phyloP scores from a whole-genome alignment of 2,113 vertebrate genomes.

The Leucopsar rothschildi region DNA sequence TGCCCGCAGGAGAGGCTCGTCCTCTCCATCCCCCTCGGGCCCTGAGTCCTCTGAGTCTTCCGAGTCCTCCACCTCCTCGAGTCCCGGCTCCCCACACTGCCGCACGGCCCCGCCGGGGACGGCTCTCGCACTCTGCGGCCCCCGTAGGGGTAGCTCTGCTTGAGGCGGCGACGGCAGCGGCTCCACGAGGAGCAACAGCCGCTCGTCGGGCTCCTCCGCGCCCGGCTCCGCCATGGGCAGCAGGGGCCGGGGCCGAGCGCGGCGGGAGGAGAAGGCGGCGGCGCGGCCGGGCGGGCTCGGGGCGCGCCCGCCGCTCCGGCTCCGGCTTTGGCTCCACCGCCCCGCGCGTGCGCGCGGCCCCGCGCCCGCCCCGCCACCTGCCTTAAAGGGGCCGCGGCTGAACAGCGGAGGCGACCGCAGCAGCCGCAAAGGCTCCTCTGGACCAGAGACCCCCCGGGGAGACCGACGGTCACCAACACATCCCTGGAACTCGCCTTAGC shows the following conservation, averaged over 20 bases:
- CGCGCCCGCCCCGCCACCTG: not conserved
- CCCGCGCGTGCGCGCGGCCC: not conserved
- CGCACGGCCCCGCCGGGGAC: conserved; percentile 68
- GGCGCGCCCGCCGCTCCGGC: not conserved
- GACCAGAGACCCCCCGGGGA: accelerated
- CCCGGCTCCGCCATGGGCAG: not conserved
- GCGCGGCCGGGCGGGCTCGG: too few relatives aligned
- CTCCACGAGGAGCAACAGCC: conserved; percentile 4
- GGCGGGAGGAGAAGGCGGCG: too few relatives aligned
- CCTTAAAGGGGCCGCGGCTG: not conserved
- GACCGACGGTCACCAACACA: accelerated
- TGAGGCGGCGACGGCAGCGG: not conserved
- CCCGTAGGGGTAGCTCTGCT: conserved; percentile 4
- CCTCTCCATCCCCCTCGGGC: conserved; percentile 42
- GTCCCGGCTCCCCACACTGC: not conserved
- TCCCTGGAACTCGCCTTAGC: not conserved
- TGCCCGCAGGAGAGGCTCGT: conserved; percentile 31
- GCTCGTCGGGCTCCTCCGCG: not conserved
- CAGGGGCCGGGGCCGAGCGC: too few relatives aligned
- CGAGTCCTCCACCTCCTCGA: not conserved
- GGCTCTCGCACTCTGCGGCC: not conserved
- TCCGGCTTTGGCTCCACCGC: not conserved
- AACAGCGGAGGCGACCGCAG: accelerated
- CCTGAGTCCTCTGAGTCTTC: not conserved
- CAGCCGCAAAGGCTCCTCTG: too few relatives aligned